phyloP scores from a whole-genome alignment of 1,140 invertebrate species.

The Megalonaias nervosa region DNA sequence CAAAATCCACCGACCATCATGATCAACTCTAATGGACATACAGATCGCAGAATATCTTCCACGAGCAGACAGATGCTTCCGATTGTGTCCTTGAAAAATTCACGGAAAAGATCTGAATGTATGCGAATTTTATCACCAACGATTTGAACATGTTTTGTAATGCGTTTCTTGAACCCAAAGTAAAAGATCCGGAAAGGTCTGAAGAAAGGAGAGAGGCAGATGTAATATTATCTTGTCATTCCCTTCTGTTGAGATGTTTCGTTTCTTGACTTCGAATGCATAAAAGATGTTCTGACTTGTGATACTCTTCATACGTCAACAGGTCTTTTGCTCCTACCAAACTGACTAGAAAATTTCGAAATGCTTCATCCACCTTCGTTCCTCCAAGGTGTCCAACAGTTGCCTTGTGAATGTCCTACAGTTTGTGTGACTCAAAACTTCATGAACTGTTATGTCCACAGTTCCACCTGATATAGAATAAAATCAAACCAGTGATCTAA shows the following conservation, averaged over 20 bases:
- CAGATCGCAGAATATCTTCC: background rate
- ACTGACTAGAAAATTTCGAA: constrained; percentile 1
- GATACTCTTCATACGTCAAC: background rate
- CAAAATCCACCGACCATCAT: constrained; percentile 26
- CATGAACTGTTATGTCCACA: constrained; percentile 30
- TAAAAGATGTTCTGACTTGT: constrained; percentile 2
- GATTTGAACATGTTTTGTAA: background rate
- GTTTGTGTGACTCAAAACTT: constrained; percentile 9
- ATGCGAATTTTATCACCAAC: constrained; percentile 15
- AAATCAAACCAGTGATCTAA: background rate
- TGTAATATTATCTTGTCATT: background rate
- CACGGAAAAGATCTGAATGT: background rate
- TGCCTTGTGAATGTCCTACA: constrained; percentile 32
- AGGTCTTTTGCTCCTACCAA: constrained; percentile 8
- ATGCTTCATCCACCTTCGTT: constrained; percentile 23
- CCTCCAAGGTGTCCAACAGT: constrained; percentile 37
- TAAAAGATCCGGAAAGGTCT: background rate
- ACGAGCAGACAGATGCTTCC: background rate
- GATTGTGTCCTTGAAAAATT: constrained; percentile 8
- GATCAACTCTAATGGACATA: background rate
- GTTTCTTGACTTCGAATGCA: constrained; percentile 15
- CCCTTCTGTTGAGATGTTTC: background rate
- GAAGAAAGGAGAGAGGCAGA: background rate
- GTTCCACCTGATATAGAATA: constrained; percentile 28
- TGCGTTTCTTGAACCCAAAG: background rate